Evolutionary conservation across 2,113 vertebrate genomes (phyloP).

Genomic region (Craseonycteris thonglongyai): DNA sequence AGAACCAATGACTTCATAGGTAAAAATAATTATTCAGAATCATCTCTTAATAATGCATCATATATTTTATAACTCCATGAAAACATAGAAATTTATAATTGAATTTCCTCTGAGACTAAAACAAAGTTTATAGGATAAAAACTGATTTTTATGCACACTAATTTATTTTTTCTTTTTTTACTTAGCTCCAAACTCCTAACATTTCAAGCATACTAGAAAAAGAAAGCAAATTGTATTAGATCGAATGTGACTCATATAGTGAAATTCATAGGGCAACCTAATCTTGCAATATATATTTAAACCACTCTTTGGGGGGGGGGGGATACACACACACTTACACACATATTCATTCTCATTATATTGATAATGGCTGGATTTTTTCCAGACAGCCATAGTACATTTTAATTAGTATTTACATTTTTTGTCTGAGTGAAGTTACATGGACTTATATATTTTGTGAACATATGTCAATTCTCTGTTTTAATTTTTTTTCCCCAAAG

Average conservation of each 20-base stretch:
- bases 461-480: neutral
- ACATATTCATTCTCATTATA: too few species aligned
- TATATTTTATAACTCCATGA: neutral
- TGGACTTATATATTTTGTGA: neutral
- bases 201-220: neutral
- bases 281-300: neutral
- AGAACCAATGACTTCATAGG: neutral
- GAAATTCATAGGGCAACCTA: neutral
- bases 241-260: neutral
- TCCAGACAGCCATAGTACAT: too few species aligned
- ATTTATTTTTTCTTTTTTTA: too few species aligned
- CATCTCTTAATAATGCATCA: neutral
- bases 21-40: neutral
- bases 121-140: neutral
- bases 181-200: neutral
- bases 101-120: neutral
- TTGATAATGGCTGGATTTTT: too few species aligned
- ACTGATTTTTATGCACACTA: neutral
- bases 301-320: neutral
- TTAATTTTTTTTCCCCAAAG: constrained; percentile 39
- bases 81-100: neutral
- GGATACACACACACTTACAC: too few species aligned
- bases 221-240: neutral
- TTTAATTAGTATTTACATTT: neutral
- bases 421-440: constrained; percentile 28